These are phyloP conservation scores for Rhabdomys dilectus DNA, from an alignment of 2,113 vertebrate species.

Conservation along the genomic window DNA sequence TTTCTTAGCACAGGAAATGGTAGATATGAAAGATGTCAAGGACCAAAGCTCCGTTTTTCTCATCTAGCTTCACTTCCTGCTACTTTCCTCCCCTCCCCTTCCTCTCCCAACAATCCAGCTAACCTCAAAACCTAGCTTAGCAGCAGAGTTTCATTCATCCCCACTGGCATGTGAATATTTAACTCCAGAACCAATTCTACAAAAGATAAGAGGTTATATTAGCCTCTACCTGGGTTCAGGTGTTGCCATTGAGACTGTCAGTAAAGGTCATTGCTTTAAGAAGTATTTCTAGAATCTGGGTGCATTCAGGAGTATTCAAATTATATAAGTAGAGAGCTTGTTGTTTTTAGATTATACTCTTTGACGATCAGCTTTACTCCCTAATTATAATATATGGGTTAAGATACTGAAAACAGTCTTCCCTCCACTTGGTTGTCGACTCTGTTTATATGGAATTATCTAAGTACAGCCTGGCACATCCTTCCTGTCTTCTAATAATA, in stretches of 20 bases:
- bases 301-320: neutral
- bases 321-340: neutral
- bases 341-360: neutral
- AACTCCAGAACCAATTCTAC: neutral
- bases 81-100: too few species aligned
- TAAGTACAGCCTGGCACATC: neutral
- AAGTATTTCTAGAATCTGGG: neutral
- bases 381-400: neutral
- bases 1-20: neutral
- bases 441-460: neutral
- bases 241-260: neutral
- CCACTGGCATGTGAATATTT: neutral
- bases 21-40: neutral
- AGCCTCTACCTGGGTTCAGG: neutral
- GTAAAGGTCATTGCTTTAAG: neutral
- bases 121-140: neutral
- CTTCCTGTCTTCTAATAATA: neutral
- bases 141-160: neutral
- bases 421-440: neutral
- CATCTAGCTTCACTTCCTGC: neutral
- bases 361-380: neutral
- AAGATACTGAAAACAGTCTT: neutral
- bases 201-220: slow-evolving; percentile 16
- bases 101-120: neutral
- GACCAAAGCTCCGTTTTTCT: neutral